Conservation (phyloP, 2,888 invertebrate genomes). For the Fissipunctia ypsillon region DNA sequence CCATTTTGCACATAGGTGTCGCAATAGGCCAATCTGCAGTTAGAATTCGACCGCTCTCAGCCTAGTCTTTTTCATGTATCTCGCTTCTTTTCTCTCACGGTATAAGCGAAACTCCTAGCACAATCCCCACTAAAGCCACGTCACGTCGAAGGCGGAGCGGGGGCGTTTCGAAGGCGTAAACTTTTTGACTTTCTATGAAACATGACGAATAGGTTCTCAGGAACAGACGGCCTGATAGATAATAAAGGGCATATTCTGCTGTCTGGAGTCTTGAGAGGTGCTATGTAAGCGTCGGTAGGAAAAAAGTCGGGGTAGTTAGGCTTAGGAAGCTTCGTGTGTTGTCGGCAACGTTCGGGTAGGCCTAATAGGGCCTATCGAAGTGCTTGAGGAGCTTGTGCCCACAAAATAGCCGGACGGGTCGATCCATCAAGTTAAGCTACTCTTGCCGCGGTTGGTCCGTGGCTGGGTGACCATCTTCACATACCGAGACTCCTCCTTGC, state of each 20-base stretch:
- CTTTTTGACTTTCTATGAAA: conserved; percentile 60
- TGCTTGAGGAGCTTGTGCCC: no score
- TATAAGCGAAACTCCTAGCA: conserved; percentile 9
- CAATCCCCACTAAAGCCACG: conserved; percentile 55
- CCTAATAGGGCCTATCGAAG: background rate
- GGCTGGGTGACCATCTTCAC: no score
- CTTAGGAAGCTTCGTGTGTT: background rate
- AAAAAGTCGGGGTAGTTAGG: background rate
- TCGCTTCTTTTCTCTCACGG: conserved; percentile 35
- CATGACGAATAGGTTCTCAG: conserved; percentile 42
- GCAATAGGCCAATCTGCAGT: background rate
- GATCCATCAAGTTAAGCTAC: no score
- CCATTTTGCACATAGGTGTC: background rate
- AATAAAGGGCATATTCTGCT: background rate
- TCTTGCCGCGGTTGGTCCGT: no score
- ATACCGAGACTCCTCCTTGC: no score
- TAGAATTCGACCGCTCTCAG: background rate
- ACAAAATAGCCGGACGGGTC: no score
- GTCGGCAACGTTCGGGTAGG: background rate
- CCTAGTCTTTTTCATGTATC: conserved; percentile 17
- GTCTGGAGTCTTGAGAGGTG: background rate
- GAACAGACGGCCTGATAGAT: conserved; percentile 31
- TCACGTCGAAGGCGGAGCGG: conserved; percentile 58
- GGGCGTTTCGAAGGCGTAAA: conserved; percentile 54
- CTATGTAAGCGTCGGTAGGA: background rate